Percentiles rank a stretch among this genome's conserved stretches.
Conservation (phyloP, 1,140 invertebrate species). For the Drosophila kikkawai region DNA sequence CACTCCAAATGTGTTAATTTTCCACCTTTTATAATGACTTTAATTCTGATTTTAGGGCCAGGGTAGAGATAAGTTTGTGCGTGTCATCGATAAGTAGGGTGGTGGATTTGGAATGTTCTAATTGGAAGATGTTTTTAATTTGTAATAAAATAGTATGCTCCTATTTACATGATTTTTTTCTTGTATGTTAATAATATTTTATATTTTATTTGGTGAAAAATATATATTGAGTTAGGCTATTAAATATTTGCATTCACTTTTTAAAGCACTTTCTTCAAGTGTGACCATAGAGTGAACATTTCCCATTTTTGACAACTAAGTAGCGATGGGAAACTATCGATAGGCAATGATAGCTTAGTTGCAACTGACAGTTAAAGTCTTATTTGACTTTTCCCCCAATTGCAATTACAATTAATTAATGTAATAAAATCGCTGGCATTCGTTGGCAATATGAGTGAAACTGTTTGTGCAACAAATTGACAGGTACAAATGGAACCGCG, state of each 20-base stretch:
- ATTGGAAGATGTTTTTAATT: not conserved
- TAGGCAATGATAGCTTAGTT: not conserved
- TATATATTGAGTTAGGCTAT: no score
- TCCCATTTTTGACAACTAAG: no score
- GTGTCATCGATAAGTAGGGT: not conserved
- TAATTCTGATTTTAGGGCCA: conserved; percentile 4
- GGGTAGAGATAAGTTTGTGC: not conserved
- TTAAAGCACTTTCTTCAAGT: not conserved
- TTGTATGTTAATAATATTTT: not conserved
- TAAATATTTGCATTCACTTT: no score
- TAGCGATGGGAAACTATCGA: not conserved
- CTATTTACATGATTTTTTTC: not conserved
- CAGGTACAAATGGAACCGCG: conserved; percentile 70
- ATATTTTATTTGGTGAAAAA: no score
- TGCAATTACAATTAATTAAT: conserved; percentile 38
- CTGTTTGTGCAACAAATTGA: conserved; percentile 69
- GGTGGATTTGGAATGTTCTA: not conserved
- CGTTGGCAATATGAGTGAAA: conserved; percentile 44
- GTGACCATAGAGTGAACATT: not conserved
- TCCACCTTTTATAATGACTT: conserved; percentile 6
- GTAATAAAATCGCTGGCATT: conserved; percentile 35
- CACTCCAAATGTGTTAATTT: conserved; percentile 48
- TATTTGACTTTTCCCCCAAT: conserved; percentile 12
- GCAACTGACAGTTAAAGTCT: not conserved
- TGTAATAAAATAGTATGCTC: not conserved